phyloP scores from a whole-genome alignment of 2,113 vertebrate species.

The Micromys minutus region DNA sequence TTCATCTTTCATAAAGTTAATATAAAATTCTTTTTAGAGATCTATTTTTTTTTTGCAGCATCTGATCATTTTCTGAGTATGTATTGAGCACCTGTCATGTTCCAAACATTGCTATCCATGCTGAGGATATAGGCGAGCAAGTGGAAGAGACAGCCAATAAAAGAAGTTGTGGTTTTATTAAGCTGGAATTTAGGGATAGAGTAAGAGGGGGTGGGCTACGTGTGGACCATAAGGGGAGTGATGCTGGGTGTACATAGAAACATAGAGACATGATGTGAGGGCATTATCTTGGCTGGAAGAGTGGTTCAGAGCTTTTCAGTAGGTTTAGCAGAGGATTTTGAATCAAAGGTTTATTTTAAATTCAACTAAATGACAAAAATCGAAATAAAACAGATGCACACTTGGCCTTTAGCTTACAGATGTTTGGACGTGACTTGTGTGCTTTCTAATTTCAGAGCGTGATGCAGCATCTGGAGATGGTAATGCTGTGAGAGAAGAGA shows the following conservation, averaged over 20 bases:
- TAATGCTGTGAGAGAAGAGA: slow-evolving; percentile 86
- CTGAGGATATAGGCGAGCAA: background rate
- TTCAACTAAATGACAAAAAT: background rate
- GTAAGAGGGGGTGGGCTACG: background rate
- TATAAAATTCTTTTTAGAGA: background rate
- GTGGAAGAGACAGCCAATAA: background rate
- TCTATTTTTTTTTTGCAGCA: background rate
- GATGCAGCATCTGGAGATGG: slow-evolving; percentile 94
- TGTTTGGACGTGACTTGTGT: background rate
- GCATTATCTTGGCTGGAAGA: background rate
- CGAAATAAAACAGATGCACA: background rate
- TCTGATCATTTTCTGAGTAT: background rate
- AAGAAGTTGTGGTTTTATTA: background rate
- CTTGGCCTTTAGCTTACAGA: background rate
- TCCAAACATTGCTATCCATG: background rate
- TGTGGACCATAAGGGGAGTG: background rate
- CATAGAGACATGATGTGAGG: background rate
- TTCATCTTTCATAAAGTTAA: background rate
- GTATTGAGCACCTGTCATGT: background rate
- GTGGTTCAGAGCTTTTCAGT: background rate
- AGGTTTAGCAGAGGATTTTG: background rate
- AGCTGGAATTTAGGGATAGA: background rate
- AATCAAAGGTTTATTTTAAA: background rate
- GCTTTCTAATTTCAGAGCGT: slow-evolving; percentile 82
- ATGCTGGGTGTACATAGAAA: background rate